Evolutionary conservation across 2,113 vertebrate species (phyloP), one percentile per base, ranked within the genome.

Genomic region (Poeciliopsis retropinna): DNA sequence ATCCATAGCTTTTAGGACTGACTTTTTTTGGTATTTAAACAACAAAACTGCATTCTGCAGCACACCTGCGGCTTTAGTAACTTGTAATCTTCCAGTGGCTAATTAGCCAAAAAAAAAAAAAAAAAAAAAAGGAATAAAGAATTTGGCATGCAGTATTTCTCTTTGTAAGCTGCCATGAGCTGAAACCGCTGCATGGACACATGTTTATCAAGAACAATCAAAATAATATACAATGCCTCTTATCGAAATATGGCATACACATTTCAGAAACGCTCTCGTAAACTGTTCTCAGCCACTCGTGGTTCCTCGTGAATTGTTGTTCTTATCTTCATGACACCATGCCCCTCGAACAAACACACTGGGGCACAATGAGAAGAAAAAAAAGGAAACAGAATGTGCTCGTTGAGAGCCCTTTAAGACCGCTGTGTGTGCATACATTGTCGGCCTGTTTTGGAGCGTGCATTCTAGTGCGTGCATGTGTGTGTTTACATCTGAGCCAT

Each of bases 271-370:
- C 4, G 11, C 70, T 78, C 72, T 82, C 78, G n/a, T 88, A 83
- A 88, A 90, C 84, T 80, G 78, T 85, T 85, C 39, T 72, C 31
- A 82, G 81, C 80, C 82, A 80, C 85, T 84, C 14, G 70, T 32
- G 60, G 73, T 81, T 70, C 70, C 64, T 77, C 41, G 1, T 61
- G 78, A 85, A 92, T 90, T 91, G 89, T 88, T 83, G 65, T 76
- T 68, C 88, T 92, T 92, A 92, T 92, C 89, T 88, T 73, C 41
- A 81, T 88, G 87, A 90, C 87, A 90, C 79, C 87, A 78, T 88
- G 80, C 67, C 76, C 72, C 80, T 74, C 82, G 62, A 78, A 88
- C 83, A 88, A 86, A 88, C 87, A 82, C 57, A 72, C 76, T n/a
- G 12, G 2, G 67, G 79, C 86, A 90, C 89, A 92, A 89, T 91